A percentile compares a stretch with the other conserved stretches of the same genome.
Evolutionary conservation across 2,113 vertebrate species (phyloP).

Genomic region (Melanerpes aurifrons): DNA sequence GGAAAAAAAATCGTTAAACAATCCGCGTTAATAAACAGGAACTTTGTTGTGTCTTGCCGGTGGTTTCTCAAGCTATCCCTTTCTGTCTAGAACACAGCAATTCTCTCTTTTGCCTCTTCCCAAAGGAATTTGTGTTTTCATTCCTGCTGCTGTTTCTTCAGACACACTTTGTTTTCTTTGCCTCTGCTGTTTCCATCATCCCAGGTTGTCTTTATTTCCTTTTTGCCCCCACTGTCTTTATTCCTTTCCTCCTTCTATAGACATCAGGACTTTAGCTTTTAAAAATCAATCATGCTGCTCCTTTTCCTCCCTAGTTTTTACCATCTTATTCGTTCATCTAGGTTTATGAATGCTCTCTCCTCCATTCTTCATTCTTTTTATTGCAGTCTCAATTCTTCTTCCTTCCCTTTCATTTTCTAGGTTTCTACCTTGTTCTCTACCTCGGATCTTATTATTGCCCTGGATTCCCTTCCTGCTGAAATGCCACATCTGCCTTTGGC

Average conservation of each 20-base stretch:
- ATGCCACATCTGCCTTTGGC: not conserved
- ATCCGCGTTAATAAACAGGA: not conserved
- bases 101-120: not conserved
- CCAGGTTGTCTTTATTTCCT: not conserved
- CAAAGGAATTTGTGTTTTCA: not conserved
- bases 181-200: not conserved
- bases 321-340: not conserved
- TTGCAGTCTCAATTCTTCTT: not conserved
- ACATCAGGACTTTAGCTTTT: not conserved
- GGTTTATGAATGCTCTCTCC: not conserved
- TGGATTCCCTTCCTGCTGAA: not conserved
- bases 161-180: not conserved
- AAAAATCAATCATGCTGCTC: not conserved
- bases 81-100: not conserved
- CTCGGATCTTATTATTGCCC: not conserved
- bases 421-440: not conserved
- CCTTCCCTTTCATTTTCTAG: not conserved
- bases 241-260: not conserved
- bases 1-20: not conserved
- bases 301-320: constrained; percentile 13
- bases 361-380: not conserved
- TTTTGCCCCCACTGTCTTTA: not conserved
- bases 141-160: not conserved
- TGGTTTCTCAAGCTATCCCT: not conserved
- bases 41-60: not conserved